These are phyloP conservation scores for Drosophila parthenogenetica DNA, from an alignment of 2,888 invertebrate genomes.

Conservation along the genomic window DNA sequence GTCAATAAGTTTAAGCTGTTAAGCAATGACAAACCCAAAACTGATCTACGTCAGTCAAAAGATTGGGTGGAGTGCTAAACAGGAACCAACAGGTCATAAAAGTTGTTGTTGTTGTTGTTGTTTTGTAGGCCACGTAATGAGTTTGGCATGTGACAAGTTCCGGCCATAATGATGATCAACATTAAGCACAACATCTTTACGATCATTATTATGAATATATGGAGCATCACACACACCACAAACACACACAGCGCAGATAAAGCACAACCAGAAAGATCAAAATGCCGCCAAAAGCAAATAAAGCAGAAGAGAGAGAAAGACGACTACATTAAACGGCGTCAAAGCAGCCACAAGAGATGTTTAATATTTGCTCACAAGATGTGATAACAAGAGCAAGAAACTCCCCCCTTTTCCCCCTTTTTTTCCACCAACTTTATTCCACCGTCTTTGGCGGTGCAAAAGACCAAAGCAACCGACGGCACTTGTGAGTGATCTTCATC, in stretches of 20 bases:
- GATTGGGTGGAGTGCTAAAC: constrained; percentile 35
- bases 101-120: constrained; percentile 7
- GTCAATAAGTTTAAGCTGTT: too few species aligned
- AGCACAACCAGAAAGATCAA: constrained; percentile 63
- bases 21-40: constrained; percentile 12
- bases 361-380: constrained; percentile 74
- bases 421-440: not conserved
- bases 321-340: constrained; percentile 54
- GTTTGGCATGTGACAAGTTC: constrained; percentile 75
- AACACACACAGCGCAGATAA: constrained; percentile 38
- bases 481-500: constrained; percentile 18
- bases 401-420: not conserved
- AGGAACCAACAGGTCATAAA: constrained; percentile 67
- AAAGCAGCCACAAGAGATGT: constrained; percentile 67
- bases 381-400: constrained; percentile 56
- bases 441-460: not conserved
- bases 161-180: constrained; percentile 69
- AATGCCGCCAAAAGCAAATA: constrained; percentile 72
- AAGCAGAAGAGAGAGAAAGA: constrained; percentile 9
- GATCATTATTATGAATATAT: constrained; percentile 52
- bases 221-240: constrained; percentile 61
- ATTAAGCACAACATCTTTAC: constrained; percentile 51
- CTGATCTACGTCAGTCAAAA: not conserved
- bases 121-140: constrained; percentile 44
- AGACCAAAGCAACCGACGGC: constrained; percentile 51